Evolutionary conservation across 2,888 invertebrate genomes (phyloP).

Genomic region (Orthosia gothica): DNA sequence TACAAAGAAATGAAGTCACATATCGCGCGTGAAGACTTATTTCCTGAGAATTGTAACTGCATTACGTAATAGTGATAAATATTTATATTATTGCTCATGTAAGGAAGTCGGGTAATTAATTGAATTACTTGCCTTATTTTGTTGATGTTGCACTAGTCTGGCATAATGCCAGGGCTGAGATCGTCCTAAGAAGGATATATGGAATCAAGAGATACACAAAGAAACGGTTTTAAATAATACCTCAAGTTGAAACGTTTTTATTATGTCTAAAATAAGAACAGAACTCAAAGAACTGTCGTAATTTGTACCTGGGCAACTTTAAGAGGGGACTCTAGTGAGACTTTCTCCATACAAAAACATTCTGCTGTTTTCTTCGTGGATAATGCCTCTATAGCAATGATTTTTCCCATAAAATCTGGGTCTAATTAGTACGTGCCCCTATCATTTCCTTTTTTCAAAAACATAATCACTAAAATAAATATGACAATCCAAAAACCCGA

Average conservation of each 20-base stretch:
- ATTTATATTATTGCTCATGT: background rate
- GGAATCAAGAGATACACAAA: background rate
- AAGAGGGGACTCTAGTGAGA: no score
- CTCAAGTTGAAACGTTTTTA: no score
- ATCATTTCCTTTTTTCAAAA: no score
- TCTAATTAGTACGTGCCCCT: no score
- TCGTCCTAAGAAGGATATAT: background rate
- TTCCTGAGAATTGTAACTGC: background rate
- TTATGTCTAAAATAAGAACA: background rate
- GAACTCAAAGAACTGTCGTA: background rate
- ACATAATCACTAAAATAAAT: no score
- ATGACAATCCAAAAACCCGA: no score
- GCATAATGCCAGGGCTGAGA: background rate
- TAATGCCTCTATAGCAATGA: no score
- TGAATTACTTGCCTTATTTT: slow-evolving; percentile 12
- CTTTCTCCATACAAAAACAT: no score
- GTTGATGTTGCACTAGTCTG: slow-evolving; percentile 9
- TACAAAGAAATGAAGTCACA: background rate
- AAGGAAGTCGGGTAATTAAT: slow-evolving; percentile 6
- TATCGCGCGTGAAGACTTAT: background rate
- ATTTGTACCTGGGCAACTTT: background rate
- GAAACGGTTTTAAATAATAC: no score
- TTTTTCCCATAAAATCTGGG: no score
- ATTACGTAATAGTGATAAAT: background rate
- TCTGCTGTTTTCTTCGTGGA: no score